Percentiles rank a stretch among this genome's conserved stretches.
Evolutionary conservation across 2,797 vertebrate genomes (phyloP).

Genomic region (Silurus aristotelis): DNA sequence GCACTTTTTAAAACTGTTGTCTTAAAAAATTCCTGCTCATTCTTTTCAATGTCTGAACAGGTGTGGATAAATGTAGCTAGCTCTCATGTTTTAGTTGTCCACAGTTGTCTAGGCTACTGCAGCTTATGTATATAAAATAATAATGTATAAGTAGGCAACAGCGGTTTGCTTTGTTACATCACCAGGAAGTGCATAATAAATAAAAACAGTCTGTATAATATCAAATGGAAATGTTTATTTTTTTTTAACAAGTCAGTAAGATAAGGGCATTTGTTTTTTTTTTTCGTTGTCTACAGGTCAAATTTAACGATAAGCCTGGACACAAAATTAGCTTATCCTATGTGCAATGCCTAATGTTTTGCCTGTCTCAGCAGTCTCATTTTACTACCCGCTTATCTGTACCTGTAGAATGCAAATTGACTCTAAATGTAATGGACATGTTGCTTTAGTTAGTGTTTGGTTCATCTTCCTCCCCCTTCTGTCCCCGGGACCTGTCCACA

Average conservation of each 20-base stretch:
- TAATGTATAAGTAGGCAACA: neutral
- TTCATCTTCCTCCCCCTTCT: conserved; percentile 28
- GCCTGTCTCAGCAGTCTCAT: neutral
- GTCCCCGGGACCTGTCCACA: conserved; percentile 34
- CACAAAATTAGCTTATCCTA: neutral
- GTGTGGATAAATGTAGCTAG: conserved; percentile 15
- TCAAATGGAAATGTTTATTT: neutral
- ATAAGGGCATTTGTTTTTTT: neutral
- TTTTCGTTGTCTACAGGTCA: neutral
- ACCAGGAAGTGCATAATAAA: neutral
- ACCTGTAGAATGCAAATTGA: conserved; percentile 21
- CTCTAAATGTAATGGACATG: conserved; percentile 34
- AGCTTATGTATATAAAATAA: neutral
- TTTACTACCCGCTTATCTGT: conserved; percentile 13
- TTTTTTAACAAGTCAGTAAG: neutral
- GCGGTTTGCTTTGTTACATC: neutral
- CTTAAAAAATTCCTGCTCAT: neutral
- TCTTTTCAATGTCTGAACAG: neutral
- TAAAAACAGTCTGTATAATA: neutral
- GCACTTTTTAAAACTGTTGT: neutral
- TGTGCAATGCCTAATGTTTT: neutral
- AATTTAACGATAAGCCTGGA: neutral
- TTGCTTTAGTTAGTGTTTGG: conserved; percentile 11
- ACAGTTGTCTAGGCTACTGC: neutral
- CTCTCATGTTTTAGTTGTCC: neutral